A percentile compares a stretch with the other conserved stretches of the same genome.
These are phyloP conservation scores for Leptinotarsa tumamoca DNA, from an alignment of 2,888 invertebrate species.

Conservation along the genomic window DNA sequence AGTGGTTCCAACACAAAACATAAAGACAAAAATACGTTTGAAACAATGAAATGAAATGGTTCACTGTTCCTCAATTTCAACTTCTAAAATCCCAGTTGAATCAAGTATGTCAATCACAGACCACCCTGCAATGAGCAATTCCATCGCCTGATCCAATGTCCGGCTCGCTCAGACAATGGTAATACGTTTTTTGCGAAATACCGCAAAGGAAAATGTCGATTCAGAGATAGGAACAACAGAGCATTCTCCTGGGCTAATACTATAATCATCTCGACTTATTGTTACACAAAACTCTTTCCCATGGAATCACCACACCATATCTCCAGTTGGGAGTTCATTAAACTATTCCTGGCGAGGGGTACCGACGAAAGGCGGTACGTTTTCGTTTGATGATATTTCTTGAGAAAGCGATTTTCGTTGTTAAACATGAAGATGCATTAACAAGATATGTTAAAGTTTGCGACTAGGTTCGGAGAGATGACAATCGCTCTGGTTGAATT, in stretches of 20 bases:
- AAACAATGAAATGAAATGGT: no score
- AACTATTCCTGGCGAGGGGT: constrained; percentile 19
- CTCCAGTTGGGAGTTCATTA: constrained; percentile 41
- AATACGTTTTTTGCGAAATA: background rate
- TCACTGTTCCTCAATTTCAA: no score
- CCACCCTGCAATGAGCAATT: background rate
- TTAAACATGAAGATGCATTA: background rate
- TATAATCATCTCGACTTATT: constrained; percentile 41
- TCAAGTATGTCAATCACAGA: no score
- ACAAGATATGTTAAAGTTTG: no score
- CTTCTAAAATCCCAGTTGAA: no score
- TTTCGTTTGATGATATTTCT: background rate
- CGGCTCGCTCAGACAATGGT: background rate
- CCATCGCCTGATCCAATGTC: background rate
- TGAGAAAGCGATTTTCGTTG: constrained; percentile 20
- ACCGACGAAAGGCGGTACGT: background rate
- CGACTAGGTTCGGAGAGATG: no score
- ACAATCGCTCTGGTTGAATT: no score
- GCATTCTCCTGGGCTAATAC: background rate
- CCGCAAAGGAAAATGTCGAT: constrained; percentile 2
- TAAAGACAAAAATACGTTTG: no score
- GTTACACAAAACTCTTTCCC: constrained; percentile 45
- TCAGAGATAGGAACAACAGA: constrained; percentile 6
- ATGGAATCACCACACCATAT: constrained; percentile 48
- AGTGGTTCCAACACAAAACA: no score